phyloP scores from a whole-genome alignment of 2,113 vertebrate genomes.

The Xyrauchen texanus region DNA sequence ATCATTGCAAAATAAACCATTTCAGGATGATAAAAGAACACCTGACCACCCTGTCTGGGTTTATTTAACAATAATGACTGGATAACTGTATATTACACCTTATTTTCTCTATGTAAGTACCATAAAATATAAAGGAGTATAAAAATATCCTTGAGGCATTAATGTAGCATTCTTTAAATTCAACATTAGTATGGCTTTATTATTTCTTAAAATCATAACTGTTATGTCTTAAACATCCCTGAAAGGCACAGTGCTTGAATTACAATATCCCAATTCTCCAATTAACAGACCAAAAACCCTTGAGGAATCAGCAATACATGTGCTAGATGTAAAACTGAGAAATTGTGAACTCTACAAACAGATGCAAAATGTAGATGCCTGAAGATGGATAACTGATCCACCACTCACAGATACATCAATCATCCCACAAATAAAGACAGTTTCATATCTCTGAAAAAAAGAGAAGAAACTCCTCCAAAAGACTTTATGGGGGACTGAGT shows the following conservation, averaged over 20 bases:
- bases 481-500: neutral
- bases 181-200: slow-evolving; percentile 18
- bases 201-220: slow-evolving; percentile 14
- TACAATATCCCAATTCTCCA: slow-evolving; percentile 25
- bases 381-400: slow-evolving; percentile 24
- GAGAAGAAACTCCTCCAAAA: slow-evolving; percentile 5
- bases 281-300: slow-evolving; percentile 33
- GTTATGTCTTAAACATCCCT: slow-evolving; percentile 24
- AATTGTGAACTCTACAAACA: slow-evolving; percentile 5
- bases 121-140: slow-evolving; percentile 5
- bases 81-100: neutral
- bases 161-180: slow-evolving; percentile 23
- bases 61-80: no score
- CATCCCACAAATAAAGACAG: slow-evolving; percentile 27
- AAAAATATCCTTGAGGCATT: slow-evolving; percentile 3
- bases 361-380: slow-evolving; percentile 11
- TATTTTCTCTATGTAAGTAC: neutral
- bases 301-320: slow-evolving; percentile 8
- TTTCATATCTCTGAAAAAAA: neutral
- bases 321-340: slow-evolving; percentile 5
- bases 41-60: no score
- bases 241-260: slow-evolving; percentile 31
- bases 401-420: slow-evolving; percentile 35
- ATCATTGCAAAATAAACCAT: no score
- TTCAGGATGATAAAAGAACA: no score